Evolutionary conservation across 1,140 invertebrate species (phyloP).

Genomic region (Tribolium madens): DNA sequence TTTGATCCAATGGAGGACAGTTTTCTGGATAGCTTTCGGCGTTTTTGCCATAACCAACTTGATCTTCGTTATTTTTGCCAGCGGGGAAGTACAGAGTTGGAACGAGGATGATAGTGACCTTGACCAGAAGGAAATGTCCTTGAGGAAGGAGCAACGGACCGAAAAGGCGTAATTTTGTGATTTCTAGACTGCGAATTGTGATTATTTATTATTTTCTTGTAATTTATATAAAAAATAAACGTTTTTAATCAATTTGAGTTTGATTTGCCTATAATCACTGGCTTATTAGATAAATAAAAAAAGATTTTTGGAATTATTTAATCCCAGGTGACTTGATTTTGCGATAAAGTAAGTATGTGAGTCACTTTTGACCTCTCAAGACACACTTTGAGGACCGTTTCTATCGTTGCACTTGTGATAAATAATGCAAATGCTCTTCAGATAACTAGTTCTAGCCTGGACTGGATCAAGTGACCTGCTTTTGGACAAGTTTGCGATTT

Average conservation of each 20-base stretch:
- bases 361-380: no score
- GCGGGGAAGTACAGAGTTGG: slow-evolving; percentile 74
- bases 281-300: no score
- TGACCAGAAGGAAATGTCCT: not conserved
- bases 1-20: slow-evolving; percentile 80
- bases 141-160: not conserved
- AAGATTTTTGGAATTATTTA: no score
- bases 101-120: not conserved
- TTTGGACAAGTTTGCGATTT: not conserved
- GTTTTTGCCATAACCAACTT: slow-evolving; percentile 80
- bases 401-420: not conserved
- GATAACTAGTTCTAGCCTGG: not conserved
- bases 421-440: not conserved
- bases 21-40: slow-evolving; percentile 84
- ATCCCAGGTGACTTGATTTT: no score
- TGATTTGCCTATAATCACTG: no score
- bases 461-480: not conserved
- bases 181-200: not conserved
- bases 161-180: not conserved
- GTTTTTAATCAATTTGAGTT: not conserved
- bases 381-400: no score
- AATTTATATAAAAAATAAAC: not conserved
- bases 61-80: slow-evolving; percentile 78
- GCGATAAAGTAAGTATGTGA: no score
- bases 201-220: slow-evolving; percentile 12